Evolutionary conservation across 2,888 invertebrate species (phyloP), one percentile per base, ranked within the genome.

Genomic region (Conus canariensis): DNA sequence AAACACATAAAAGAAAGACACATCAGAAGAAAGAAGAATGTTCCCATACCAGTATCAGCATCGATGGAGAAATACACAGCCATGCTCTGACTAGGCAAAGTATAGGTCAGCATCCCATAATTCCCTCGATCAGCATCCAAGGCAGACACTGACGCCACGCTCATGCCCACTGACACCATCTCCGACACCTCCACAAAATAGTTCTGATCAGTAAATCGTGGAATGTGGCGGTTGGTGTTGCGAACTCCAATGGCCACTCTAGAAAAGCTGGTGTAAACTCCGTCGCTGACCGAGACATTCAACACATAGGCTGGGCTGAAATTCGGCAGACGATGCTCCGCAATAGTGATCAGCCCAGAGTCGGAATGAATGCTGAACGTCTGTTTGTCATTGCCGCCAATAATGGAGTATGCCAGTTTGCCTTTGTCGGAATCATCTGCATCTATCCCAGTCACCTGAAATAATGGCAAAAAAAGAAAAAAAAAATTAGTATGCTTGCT

Each of bases 251-350:
- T 93, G n/a, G 93, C 93, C 14, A 97, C 96, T 74, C 95, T 94
- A 1, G 98, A 97, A 96, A 98, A 99, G 93, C 97, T 98, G 12
- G 98, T 98, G 97, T 98, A 99, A 74, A 99, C 98, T 67, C 99
- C 99, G 97, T 99, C 99, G 90, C 98, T 98, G 77, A 98, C 99
- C 1, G 99, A 99, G 67, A 99, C 98, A 97, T 99, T 99, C 91
- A 99, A 97, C 91, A 97, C 96, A 94, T 97, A 97, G 89, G 97
- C 97, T 88, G 97, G 97, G 92, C 97, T 97, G 87, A 97, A 97
- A 8, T 97, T 97, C 93, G 98, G 97, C 95, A 97, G 97, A 92
- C 98, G 97, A 95, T 98, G 97, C 95, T 98, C 98, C 92, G 98
- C 97, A 91, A 98, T 96, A 1, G 97, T 97, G 88, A 98, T 97